Base-by-base conservation (phyloP, 2,113 vertebrate genomes). In the Mola mola region DNA sequence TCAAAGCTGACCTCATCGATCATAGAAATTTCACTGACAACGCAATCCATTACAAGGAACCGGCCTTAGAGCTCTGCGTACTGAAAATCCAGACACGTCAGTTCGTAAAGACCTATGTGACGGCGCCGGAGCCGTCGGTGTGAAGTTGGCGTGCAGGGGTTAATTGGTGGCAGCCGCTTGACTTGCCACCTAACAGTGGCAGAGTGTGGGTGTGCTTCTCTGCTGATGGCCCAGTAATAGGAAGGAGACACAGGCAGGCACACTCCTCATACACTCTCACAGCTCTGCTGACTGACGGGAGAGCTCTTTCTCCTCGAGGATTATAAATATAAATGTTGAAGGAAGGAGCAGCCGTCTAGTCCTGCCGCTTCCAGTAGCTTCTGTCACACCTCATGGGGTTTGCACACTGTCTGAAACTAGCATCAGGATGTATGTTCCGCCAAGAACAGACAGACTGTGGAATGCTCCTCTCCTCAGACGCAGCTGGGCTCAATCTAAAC, bases 111-210 rank as follows among this genome's bases (percentile, higher is more conserved):
- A 26, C 41, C 62, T 22, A 51, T 69, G 50, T 65, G 57, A 78
- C 46, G 56, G 65, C 47, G 72, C 52, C 42, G n/a, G n/a, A n/a
- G n/a, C n/a, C 24, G 22, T 29, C 9, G 36, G 51, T 67, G 38
- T 68, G 77, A 66, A 42, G 73, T 41, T 12, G 24, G 56, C 25
- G 11, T 38, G 53, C 41, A 7, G 12, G 75, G 80, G 87, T 86
- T 90, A 87, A 90, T 86, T 90, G 88, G 82, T 80, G 80, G 77
- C 79, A 61, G 63, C 55, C 37, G n/a, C 65, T 75, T 16, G 25
- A 40, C 65, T 65, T 48, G 63, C 66, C 67, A 28, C 81, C 65
- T 76, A 59, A 82, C 70, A 66, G 66, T 48, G 65, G 67, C 67
- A 69, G 75, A 64, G 72, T 65, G 86, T 78, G 55, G 78, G 82